Conservation (phyloP, 2,113 vertebrate species). For the Poicephalus meyeri region DNA sequence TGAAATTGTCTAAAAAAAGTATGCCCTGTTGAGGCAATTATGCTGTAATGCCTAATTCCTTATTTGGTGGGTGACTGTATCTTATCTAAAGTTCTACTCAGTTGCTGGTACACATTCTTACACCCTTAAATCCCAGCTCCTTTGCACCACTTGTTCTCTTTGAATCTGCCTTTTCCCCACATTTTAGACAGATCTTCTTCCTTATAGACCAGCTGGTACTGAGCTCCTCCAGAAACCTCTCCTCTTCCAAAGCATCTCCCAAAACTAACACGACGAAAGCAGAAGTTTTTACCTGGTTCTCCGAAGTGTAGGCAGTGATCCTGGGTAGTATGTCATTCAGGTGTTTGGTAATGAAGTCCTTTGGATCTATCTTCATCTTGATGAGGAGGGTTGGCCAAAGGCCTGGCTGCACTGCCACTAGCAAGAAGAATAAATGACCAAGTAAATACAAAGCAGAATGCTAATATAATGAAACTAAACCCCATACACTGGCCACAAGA, state of each 20-base stretch:
- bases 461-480: background rate
- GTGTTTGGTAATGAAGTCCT: constrained; percentile 86
- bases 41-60: background rate
- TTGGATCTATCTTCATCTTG: constrained; percentile 87
- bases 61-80: background rate
- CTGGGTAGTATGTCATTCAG: constrained; percentile 84
- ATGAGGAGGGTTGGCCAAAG: constrained; percentile 88
- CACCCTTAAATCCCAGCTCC: background rate
- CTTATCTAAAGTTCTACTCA: background rate
- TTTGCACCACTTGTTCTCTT: background rate
- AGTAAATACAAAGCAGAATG: background rate
- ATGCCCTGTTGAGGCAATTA: background rate
- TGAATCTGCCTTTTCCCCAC: background rate
- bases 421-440: background rate
- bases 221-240: background rate
- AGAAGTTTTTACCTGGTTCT: constrained; percentile 80
- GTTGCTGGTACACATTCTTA: background rate
- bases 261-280: background rate
- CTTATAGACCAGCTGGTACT: background rate
- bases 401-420: constrained; percentile 81
- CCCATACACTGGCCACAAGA: background rate
- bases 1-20: background rate
- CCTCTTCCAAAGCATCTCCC: background rate
- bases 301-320: constrained; percentile 75
- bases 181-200: background rate